phyloP scores from a whole-genome alignment of 2,797 vertebrate genomes.

The Acanthurus lineatus region DNA sequence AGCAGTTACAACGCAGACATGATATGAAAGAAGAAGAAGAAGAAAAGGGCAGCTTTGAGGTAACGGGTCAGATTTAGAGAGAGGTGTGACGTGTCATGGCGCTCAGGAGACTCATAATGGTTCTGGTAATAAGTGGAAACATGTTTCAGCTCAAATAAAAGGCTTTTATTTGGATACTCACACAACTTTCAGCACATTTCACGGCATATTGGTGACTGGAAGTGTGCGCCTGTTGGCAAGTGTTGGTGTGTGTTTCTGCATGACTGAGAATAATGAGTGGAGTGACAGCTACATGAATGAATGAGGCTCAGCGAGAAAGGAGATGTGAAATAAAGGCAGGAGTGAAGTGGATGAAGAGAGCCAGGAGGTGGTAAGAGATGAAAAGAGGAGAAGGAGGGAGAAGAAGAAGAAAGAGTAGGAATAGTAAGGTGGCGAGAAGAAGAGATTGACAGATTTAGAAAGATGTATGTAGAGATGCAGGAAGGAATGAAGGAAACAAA shows the following conservation, averaged over 20 bases:
- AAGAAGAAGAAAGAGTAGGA: not conserved
- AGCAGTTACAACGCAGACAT: not conserved
- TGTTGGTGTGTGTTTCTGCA: conserved; percentile 27
- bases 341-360: conserved; percentile 5
- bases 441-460: conserved; percentile 7
- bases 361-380: conserved; percentile 1
- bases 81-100: no score
- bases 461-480: no score
- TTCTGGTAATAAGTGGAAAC: no score
- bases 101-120: no score
- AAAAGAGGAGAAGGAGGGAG: not conserved
- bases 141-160: no score
- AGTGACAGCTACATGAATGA: conserved; percentile 40
- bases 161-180: not conserved
- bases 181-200: not conserved
- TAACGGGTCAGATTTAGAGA: no score
- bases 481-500: no score
- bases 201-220: not conserved
- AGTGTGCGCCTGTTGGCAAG: not conserved
- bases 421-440: not conserved
- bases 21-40: not conserved
- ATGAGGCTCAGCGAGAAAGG: conserved; percentile 24
- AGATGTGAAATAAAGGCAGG: conserved; percentile 18
- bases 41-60: not conserved
- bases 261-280: conserved; percentile 54